phyloP scores from a whole-genome alignment of 2,797 vertebrate genomes.

The Anguilla anguilla region DNA sequence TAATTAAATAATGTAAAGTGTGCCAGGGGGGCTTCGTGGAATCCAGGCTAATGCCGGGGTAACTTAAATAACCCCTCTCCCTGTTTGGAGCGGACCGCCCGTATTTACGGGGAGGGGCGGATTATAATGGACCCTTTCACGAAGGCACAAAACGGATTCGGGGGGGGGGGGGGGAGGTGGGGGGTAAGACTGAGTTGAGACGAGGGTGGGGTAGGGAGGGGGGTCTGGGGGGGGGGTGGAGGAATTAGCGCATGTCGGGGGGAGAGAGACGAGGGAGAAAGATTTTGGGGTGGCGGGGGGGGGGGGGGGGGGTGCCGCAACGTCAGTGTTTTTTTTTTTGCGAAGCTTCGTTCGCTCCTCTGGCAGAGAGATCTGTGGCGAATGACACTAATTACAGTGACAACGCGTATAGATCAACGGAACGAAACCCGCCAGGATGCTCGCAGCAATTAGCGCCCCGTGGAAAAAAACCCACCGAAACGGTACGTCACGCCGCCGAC shows the following conservation, averaged over 20 bases:
- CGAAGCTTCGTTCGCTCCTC: conserved; percentile 65
- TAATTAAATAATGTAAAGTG: conserved; percentile 59
- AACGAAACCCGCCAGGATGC: conserved; percentile 67
- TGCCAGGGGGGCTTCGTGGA: conserved; percentile 53
- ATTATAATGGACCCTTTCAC: conserved; percentile 76
- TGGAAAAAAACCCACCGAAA: too few species aligned
- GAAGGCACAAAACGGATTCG: conserved; percentile 71
- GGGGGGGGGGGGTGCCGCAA: conserved; percentile 57
- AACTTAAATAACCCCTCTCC: conserved; percentile 3
- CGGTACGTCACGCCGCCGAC: too few species aligned
- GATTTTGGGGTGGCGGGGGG: conserved; percentile 70
- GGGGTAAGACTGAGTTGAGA: conserved; percentile 63
- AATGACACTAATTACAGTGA: conserved; percentile 80
- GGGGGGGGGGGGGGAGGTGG: conserved; percentile 38
- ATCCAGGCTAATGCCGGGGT: conserved; percentile 41
- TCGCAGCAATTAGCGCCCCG: conserved; percentile 74
- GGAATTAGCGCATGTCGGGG: conserved; percentile 34
- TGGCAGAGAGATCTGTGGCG: conserved; percentile 71
- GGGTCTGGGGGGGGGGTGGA: conserved; percentile 50
- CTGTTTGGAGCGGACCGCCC: not conserved
- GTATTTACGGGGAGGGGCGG: conserved; percentile 64
- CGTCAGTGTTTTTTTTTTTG: conserved; percentile 58
- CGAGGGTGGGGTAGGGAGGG: conserved; percentile 32
- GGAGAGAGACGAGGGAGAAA: conserved; percentile 68
- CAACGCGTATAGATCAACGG: conserved; percentile 80